phyloP scores from a whole-genome alignment of 2,113 vertebrate genomes.

The Aviceda subcristata region DNA sequence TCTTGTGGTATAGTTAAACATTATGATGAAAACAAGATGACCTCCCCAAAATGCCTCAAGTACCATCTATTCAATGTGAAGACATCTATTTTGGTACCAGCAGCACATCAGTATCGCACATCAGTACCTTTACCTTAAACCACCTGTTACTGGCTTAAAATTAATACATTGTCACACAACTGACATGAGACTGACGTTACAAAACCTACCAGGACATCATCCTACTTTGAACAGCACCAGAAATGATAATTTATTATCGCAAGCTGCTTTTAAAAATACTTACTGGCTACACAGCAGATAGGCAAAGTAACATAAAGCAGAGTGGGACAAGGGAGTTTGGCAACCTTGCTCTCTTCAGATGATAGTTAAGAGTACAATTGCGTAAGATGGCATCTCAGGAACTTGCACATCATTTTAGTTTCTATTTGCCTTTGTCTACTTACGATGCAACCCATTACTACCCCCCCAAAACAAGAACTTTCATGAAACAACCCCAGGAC shows the following conservation, averaged over 20 bases:
- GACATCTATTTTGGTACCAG: neutral
- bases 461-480: neutral
- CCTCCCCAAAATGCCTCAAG: neutral
- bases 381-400: neutral
- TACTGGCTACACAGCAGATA: accelerated
- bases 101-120: neutral
- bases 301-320: neutral
- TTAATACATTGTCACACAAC: neutral
- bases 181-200: accelerated
- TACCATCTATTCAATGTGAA: neutral
- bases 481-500: neutral
- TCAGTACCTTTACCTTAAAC: neutral
- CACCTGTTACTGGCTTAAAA: neutral
- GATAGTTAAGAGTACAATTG: neutral
- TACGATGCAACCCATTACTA: accelerated
- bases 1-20: neutral
- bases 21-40: neutral
- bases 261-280: neutral
- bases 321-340: neutral
- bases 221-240: neutral
- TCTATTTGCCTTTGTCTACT: neutral
- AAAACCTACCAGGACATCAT: neutral
- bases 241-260: neutral
- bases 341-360: neutral
- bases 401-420: neutral